Evolutionary conservation across 2,797 vertebrate species (phyloP).

Genomic region (Leucoraja ocellata): DNA sequence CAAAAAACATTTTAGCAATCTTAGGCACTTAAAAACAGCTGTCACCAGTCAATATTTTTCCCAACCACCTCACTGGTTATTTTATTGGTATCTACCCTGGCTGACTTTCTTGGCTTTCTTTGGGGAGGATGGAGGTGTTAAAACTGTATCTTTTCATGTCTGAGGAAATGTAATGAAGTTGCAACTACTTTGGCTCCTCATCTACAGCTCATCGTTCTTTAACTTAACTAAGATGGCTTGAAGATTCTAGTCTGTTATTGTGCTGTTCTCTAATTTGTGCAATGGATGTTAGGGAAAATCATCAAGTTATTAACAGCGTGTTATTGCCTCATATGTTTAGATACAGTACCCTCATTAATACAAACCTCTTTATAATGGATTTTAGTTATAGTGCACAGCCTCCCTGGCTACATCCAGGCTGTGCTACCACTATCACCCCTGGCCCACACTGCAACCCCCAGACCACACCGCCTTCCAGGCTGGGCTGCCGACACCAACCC

Average conservation of each 20-base stretch:
- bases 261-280: background rate
- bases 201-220: background rate
- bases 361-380: no score
- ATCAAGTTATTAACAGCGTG: background rate
- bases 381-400: no score
- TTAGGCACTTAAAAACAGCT: background rate
- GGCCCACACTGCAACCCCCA: no score
- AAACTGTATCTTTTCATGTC: background rate
- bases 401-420: no score
- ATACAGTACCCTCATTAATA: background rate
- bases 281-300: background rate
- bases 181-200: background rate
- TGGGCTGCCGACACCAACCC: no score
- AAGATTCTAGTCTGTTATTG: background rate
- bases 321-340: background rate
- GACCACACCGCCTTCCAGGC: no score
- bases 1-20: no score
- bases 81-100: background rate
- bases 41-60: background rate
- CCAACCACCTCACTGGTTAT: no score
- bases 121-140: background rate
- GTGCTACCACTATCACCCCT: no score
- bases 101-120: background rate
- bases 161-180: background rate
- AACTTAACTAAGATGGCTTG: background rate